A percentile compares a stretch with the other conserved stretches of the same genome.
These are phyloP conservation scores for Drosophila pectinifera DNA, from an alignment of 1,140 invertebrate species.

Conservation along the genomic window DNA sequence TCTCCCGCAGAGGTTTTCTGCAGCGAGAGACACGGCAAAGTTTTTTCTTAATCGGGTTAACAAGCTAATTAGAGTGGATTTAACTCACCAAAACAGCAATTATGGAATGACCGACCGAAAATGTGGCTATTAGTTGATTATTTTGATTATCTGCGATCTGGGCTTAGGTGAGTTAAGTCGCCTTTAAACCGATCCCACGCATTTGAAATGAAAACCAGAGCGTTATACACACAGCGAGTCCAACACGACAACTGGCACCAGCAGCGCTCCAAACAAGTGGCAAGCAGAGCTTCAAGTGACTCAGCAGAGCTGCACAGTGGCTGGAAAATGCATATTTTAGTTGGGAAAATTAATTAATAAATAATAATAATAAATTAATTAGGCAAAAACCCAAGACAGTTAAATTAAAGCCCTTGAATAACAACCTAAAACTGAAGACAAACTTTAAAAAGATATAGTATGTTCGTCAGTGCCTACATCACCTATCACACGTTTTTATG, in stretches of 20 bases:
- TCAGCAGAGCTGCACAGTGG: conserved; percentile 63
- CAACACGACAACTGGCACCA: conserved; percentile 66
- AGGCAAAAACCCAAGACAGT: too few relatives aligned
- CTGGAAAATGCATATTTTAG: background rate
- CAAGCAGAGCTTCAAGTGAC: conserved; percentile 67
- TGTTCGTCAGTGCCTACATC: too few relatives aligned
- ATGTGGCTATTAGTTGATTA: conserved; percentile 15
- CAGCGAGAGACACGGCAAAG: background rate
- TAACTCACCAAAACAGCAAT: conserved; percentile 42
- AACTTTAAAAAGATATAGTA: too few relatives aligned
- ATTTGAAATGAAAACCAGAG: conserved; percentile 59
- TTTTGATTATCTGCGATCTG: conserved; percentile 19
- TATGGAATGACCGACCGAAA: conserved; percentile 33
- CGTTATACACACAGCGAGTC: conserved; percentile 73
- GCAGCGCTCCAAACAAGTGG: conserved; percentile 38
- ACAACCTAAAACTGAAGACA: too few relatives aligned
- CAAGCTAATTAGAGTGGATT: conserved; percentile 35
- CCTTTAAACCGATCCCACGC: conserved; percentile 27
- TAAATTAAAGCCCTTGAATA: rapidly evolving
- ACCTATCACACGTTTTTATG: too few relatives aligned
- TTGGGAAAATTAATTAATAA: background rate
- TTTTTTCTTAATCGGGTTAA: conserved; percentile 3
- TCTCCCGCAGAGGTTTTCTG: conserved; percentile 9
- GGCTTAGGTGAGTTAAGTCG: background rate
- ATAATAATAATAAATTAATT: too few relatives aligned